These are phyloP conservation scores for Pseudopodoces humilis DNA, from an alignment of 2,113 vertebrate genomes.

Conservation along the genomic window DNA sequence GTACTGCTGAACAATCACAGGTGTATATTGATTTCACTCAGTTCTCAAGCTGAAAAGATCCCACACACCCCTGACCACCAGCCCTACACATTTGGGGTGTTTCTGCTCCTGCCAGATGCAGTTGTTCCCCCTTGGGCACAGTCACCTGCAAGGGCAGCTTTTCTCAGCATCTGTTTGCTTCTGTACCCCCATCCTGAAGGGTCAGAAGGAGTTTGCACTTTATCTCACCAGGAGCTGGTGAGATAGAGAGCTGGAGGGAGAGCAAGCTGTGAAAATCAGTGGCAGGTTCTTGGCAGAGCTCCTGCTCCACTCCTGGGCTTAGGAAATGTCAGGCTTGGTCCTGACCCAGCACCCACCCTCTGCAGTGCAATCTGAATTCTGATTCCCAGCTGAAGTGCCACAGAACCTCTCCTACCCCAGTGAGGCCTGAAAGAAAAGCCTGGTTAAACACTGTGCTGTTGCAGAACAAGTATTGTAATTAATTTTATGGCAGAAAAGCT, in stretches of 20 bases:
- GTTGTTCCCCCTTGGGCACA: background rate
- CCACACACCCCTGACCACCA: background rate
- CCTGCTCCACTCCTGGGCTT: background rate
- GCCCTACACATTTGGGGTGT: background rate
- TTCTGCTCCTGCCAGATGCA: background rate
- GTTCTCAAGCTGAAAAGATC: background rate
- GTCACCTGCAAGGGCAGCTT: background rate
- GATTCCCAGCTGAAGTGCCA: background rate
- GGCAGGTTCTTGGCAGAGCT: background rate
- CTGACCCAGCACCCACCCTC: background rate
- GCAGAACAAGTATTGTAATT: background rate
- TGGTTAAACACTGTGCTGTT: background rate
- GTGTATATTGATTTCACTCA: background rate
- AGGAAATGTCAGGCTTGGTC: background rate
- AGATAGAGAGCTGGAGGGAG: background rate
- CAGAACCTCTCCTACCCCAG: background rate
- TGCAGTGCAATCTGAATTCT: background rate
- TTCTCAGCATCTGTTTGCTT: background rate
- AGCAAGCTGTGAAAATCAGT: background rate
- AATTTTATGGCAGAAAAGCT: background rate
- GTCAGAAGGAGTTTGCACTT: background rate
- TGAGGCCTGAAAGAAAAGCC: background rate
- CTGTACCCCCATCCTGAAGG: background rate
- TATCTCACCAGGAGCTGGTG: background rate
- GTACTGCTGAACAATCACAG: background rate